phyloP scores from a whole-genome alignment of 2,113 vertebrate species.

The Fregetta grallaria region DNA sequence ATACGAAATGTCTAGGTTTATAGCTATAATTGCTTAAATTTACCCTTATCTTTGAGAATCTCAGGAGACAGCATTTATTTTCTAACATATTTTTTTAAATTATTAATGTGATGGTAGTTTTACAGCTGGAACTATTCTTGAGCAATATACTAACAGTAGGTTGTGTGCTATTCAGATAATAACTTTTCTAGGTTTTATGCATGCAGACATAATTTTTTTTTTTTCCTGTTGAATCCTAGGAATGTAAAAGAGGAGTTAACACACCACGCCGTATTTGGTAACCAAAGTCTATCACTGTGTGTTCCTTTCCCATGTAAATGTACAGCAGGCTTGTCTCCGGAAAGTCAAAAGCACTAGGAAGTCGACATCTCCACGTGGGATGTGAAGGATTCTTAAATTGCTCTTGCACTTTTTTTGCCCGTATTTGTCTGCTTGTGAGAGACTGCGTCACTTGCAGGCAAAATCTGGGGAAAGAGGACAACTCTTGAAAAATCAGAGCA shows the following conservation, averaged over 20 bases:
- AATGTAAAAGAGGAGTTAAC: not conserved
- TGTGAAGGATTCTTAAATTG: not conserved
- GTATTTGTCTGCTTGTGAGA: not conserved
- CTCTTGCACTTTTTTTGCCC: not conserved
- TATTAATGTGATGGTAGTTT: constrained; percentile 21
- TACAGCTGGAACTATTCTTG: not conserved
- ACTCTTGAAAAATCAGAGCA: not conserved
- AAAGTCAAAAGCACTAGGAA: not conserved
- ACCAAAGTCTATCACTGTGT: not conserved
- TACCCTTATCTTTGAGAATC: not conserved
- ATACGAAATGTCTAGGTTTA: constrained; percentile 1
- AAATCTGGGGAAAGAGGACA: not conserved
- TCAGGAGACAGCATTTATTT: constrained; percentile 18
- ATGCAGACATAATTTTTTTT: not conserved
- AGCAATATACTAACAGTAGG: not conserved
- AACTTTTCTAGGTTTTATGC: not conserved
- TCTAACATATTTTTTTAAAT: constrained; percentile 15
- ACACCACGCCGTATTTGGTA: not conserved
- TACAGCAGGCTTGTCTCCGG: not conserved
- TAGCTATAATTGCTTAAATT: constrained; percentile 60
- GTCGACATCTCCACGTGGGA: not conserved
- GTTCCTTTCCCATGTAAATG: not conserved
- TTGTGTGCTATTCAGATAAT: constrained; percentile 39
- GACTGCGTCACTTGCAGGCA: not conserved
- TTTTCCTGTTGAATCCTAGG: not conserved